Evolutionary conservation across 2,113 vertebrate species (phyloP).

Genomic region (Pomatorhinus ruficollis): DNA sequence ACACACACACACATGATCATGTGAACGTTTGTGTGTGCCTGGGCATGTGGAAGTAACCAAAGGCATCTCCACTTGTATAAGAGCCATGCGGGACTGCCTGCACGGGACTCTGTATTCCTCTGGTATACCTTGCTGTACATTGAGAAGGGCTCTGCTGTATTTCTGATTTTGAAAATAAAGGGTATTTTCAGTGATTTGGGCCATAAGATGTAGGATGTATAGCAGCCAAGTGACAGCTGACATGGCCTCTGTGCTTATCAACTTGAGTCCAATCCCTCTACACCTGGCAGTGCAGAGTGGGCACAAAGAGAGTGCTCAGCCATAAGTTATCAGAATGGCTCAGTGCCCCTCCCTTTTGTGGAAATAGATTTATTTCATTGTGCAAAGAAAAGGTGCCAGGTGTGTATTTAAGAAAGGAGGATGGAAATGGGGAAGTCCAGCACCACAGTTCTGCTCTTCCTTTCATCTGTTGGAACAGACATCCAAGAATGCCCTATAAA

Average conservation of each 20-base stretch:
- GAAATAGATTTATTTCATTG: background rate
- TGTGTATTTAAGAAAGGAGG: background rate
- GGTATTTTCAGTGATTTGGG: background rate
- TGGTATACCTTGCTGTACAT: background rate
- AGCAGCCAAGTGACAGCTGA: background rate
- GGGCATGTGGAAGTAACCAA: background rate
- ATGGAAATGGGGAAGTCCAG: fast-evolving
- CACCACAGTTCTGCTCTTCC: background rate
- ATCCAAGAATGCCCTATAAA: background rate
- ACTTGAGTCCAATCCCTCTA: background rate
- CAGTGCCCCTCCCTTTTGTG: background rate
- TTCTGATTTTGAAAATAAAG: background rate
- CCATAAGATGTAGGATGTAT: background rate
- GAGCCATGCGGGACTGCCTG: background rate
- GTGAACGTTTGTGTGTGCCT: fast-evolving
- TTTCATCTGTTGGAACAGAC: background rate
- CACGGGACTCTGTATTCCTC: background rate
- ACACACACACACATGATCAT: fast-evolving
- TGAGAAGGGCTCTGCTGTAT: background rate
- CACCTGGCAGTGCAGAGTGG: background rate
- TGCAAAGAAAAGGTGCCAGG: background rate
- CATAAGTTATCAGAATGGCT: background rate
- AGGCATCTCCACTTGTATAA: background rate
- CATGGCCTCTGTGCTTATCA: background rate
- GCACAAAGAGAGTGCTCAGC: background rate